Base-by-base conservation (phyloP, 2,113 vertebrate genomes). In the Nothocercus nigrocapillus region DNA sequence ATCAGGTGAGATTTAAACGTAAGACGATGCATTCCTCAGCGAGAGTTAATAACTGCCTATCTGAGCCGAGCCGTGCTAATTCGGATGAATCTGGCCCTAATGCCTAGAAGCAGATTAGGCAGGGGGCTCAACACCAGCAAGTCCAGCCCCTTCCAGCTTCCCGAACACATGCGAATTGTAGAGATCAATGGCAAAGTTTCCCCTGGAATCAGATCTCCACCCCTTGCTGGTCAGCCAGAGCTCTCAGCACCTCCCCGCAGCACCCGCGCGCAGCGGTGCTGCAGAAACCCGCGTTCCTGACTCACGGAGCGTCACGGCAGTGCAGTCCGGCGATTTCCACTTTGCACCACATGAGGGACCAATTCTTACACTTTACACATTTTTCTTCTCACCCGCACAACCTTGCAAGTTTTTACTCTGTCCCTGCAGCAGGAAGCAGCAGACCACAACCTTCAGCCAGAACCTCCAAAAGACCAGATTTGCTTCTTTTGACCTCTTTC, bases 161-260 rank as follows among this genome's bases (percentile, higher is more conserved):
- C 0, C 0, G 2, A 20, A n/a, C 3, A 1, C 19, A 7, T 12
- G 13, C 24, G 25, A n/a, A 10, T 16, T 42, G 25, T 27, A 4
- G 36, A 72, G 19, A 36, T 24, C 3, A 0, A 5, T 49, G 5
- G 24, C 32, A 77, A n/a, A 58, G 32, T 14, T 32, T 7, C 44
- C 14, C 5, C 1, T 7, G 28, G 13, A 85, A n/a, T 49, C 85
- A 90, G 82, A 25, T 2, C 59, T 11, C 28, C 7, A 5, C 0
- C 6, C 11, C 4, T 16, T 17, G 38, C 0, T 2, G 38, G 14
- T 20, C 13, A 14, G 51, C 40, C 14, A 19, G 5, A 22, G 40
- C 13, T 62, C 34, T 36, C 0, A 0, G 21, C 5, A 56, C 1
- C 15, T 36, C 30, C 13, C 1, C 0, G 3, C 20, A 49, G 42